These are phyloP conservation scores for Nymphicus hollandicus DNA, from an alignment of 2,113 vertebrate genomes.

Conservation along the genomic window DNA sequence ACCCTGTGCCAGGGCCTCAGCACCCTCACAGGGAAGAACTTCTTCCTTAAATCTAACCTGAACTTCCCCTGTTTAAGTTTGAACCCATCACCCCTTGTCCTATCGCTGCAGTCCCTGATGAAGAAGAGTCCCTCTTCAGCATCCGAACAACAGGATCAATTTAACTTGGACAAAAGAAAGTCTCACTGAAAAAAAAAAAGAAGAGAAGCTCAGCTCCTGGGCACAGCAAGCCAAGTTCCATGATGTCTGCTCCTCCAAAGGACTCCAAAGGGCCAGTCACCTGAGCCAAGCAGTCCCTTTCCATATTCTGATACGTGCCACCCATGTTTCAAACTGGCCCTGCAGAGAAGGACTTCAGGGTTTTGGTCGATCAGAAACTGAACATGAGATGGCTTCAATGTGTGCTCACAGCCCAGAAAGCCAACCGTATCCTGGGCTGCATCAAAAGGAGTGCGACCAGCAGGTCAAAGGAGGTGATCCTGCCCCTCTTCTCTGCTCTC, in stretches of 20 bases:
- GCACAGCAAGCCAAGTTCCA: not conserved
- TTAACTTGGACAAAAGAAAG: not conserved
- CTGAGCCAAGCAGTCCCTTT: not conserved
- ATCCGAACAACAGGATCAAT: not conserved
- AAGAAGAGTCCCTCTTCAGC: not conserved
- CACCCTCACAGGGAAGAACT: not conserved
- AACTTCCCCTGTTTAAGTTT: not conserved
- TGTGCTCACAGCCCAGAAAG: not conserved
- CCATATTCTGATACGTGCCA: not conserved
- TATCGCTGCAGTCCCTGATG: not conserved
- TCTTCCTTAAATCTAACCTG: not conserved
- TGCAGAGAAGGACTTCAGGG: not conserved
- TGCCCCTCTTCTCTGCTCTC: not conserved
- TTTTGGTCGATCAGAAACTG: not conserved
- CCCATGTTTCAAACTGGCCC: not conserved
- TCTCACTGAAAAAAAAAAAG: not conserved
- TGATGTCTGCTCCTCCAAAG: not conserved
- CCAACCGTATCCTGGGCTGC: not conserved
- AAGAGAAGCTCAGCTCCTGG: not conserved
- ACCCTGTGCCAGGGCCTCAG: not conserved
- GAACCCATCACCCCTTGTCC: not conserved
- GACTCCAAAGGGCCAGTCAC: not conserved
- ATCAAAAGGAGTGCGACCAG: rapidly evolving
- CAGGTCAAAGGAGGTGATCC: not conserved
- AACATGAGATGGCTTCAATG: not conserved